Evolutionary conservation across 2,797 vertebrate genomes (phyloP).

Genomic region (Zalophus californianus): DNA sequence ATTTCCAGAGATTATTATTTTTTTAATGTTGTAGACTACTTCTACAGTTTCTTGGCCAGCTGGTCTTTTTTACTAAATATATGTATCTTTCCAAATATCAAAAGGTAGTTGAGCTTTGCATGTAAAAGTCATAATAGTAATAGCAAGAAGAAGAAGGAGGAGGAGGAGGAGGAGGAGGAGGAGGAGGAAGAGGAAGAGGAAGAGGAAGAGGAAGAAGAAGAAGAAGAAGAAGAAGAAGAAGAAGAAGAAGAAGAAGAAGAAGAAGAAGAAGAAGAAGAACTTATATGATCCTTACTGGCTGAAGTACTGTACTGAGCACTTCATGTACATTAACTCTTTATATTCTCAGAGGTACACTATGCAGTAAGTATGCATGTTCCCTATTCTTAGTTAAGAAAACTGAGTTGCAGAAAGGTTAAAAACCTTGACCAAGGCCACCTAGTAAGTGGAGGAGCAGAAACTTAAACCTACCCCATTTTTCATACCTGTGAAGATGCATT

Average conservation of each 20-base stretch:
- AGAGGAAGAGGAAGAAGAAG: too few relatives aligned
- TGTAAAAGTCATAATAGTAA: background rate
- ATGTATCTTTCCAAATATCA: background rate
- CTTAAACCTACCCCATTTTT: background rate
- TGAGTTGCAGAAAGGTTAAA: background rate
- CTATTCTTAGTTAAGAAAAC: background rate
- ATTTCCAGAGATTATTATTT: background rate
- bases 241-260: too few relatives aligned
- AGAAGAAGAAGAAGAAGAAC: background rate
- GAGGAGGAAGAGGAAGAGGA: rapidly evolving
- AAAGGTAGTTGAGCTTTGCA: background rate
- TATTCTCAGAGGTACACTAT: background rate
- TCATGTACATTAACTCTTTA: background rate
- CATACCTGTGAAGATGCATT: background rate
- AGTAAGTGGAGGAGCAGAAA: background rate
- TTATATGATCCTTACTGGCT: background rate
- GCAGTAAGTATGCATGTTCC: background rate
- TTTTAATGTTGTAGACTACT: background rate
- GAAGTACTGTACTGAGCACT: background rate
- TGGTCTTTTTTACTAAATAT: background rate
- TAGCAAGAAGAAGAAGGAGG: background rate
- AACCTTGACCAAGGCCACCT: background rate
- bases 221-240: too few relatives aligned
- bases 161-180: too few relatives aligned
- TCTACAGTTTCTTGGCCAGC: background rate